phyloP scores from a whole-genome alignment of 2,797 vertebrate genomes.

The Hozukius guyotensis region DNA sequence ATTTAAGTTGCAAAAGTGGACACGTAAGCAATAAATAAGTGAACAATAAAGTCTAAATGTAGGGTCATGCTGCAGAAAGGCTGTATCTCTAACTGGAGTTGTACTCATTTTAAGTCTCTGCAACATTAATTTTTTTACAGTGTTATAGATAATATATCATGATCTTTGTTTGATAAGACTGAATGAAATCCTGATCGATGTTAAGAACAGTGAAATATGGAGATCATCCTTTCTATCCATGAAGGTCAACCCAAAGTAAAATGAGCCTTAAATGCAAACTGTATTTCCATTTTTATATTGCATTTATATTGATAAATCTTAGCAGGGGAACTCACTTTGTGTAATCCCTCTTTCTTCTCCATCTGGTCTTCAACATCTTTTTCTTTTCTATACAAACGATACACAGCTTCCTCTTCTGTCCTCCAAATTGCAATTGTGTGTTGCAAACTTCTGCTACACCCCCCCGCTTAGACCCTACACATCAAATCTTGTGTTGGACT shows the following conservation, averaged over 20 bases:
- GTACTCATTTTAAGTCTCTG: background rate
- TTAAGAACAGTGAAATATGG: too few relatives aligned
- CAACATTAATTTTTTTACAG: background rate
- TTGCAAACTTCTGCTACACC: too few relatives aligned
- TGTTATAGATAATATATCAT: background rate
- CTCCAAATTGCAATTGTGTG: too few relatives aligned
- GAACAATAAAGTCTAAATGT: background rate
- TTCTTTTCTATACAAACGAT: background rate
- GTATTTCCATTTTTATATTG: too few relatives aligned
- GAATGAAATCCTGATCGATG: background rate
- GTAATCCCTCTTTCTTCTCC: background rate
- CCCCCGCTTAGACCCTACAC: background rate
- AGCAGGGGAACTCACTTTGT: too few relatives aligned
- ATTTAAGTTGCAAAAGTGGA: background rate
- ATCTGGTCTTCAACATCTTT: too few relatives aligned
- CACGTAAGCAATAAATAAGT: background rate
- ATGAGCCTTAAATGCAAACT: too few relatives aligned
- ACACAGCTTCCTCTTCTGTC: too few relatives aligned
- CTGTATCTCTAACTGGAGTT: background rate
- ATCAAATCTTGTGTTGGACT: too few relatives aligned
- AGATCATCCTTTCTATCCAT: too few relatives aligned
- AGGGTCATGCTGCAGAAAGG: background rate
- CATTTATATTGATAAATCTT: too few relatives aligned
- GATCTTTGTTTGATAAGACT: background rate
- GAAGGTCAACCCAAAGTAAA: too few relatives aligned